These are phyloP conservation scores for Calcarius lapponicus DNA, from an alignment of 2,797 vertebrate genomes.

Conservation along the genomic window DNA sequence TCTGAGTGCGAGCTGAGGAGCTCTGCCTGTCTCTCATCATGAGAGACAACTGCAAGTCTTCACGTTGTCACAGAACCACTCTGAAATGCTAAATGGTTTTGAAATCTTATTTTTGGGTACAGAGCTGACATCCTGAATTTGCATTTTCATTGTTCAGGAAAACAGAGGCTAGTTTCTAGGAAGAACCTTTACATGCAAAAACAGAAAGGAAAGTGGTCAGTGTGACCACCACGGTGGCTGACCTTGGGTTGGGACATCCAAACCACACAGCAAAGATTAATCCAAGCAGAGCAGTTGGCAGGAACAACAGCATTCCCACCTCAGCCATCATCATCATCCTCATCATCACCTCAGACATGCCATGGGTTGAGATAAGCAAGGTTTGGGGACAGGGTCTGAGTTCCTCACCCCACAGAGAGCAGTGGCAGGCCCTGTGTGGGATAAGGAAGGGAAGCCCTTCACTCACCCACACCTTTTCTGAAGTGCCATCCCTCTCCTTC, in stretches of 20 bases:
- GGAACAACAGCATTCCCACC: neutral
- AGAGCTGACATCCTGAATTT: slow-evolving; percentile 23
- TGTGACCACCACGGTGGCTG: fast-evolving
- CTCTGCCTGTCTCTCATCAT: slow-evolving; percentile 20
- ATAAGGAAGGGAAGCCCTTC: neutral
- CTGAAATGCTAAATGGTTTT: slow-evolving; percentile 41
- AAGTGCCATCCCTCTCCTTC: neutral
- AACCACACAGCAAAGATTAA: neutral
- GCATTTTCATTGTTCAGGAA: slow-evolving; percentile 20
- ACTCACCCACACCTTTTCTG: neutral
- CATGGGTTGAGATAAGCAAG: neutral
- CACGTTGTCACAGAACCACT: slow-evolving; percentile 7
- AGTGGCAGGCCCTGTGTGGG: fast-evolving
- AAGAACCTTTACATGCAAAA: neutral
- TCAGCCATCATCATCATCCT: neutral
- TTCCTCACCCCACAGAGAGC: neutral
- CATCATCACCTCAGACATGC: neutral
- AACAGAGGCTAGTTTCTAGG: slow-evolving; percentile 23
- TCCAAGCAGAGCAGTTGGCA: neutral
- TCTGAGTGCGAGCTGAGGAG: neutral
- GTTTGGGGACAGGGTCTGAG: neutral
- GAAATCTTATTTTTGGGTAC: slow-evolving; percentile 48
- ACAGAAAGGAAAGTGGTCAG: neutral
- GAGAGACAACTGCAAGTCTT: slow-evolving; percentile 32
- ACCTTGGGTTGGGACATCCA: neutral